These are phyloP conservation scores for Venustoraphidia nigricollis DNA, from an alignment of 2,888 invertebrate genomes.

Conservation along the genomic window DNA sequence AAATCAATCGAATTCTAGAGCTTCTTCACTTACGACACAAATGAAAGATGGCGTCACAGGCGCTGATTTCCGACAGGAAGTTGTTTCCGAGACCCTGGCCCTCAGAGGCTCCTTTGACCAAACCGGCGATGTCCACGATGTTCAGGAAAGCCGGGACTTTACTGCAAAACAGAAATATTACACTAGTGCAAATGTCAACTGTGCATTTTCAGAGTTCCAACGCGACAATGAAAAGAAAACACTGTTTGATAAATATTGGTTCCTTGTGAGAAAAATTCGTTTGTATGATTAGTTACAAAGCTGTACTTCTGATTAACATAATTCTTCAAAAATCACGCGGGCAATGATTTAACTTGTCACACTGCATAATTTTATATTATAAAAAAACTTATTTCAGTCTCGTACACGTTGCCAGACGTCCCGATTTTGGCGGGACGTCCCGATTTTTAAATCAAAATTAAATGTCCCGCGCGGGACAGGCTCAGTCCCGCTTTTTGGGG, in stretches of 20 bases:
- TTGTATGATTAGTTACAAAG: neutral
- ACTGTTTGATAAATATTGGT: neutral
- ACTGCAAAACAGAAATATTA: slow-evolving; percentile 36
- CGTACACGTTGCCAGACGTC: too few relatives aligned
- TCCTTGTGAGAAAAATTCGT: neutral
- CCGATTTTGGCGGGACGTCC: too few relatives aligned
- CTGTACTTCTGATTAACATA: neutral
- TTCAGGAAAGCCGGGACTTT: slow-evolving; percentile 97
- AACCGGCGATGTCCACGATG: slow-evolving; percentile 95
- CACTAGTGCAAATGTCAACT: neutral
- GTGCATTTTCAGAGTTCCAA: neutral
- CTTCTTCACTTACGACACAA: slow-evolving; percentile 66
- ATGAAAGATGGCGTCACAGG: slow-evolving; percentile 97
- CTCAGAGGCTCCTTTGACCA: slow-evolving; percentile 95
- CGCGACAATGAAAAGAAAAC: neutral
- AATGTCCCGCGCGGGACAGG: too few relatives aligned
- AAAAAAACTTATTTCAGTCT: too few relatives aligned
- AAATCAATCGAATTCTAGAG: too few relatives aligned
- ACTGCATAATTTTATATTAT: too few relatives aligned
- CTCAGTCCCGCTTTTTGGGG: too few relatives aligned
- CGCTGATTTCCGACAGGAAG: slow-evolving; percentile 95
- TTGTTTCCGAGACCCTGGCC: slow-evolving; percentile 98
- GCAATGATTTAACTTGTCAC: too few relatives aligned
- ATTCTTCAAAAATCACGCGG: neutral
- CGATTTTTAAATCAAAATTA: too few relatives aligned